Conservation (phyloP, 2,113 vertebrate species). For the Sebastes fasciatus region DNA sequence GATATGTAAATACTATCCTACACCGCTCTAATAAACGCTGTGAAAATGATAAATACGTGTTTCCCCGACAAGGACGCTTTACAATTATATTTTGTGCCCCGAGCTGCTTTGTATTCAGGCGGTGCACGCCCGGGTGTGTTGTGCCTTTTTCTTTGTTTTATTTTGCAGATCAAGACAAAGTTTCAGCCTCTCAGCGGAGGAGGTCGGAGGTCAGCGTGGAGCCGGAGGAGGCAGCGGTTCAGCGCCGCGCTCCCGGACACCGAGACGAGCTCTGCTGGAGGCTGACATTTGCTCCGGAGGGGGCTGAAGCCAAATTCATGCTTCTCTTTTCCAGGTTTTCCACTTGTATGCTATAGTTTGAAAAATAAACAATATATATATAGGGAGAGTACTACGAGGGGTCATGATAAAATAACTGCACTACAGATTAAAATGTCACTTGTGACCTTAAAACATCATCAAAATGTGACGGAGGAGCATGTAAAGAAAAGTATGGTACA, state of each 20-base stretch:
- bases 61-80: slow-evolving; percentile 54
- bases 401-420: not conserved
- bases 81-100: slow-evolving; percentile 18
- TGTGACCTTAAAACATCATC: not conserved
- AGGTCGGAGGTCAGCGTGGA: slow-evolving; percentile 31
- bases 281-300: not conserved
- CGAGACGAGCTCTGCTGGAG: not conserved
- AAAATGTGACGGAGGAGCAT: not conserved
- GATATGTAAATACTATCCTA: slow-evolving; percentile 12
- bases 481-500: not conserved
- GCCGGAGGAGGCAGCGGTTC: not conserved
- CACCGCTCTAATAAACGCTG: slow-evolving; percentile 36
- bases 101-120: slow-evolving; percentile 54
- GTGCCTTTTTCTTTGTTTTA: slow-evolving; percentile 16
- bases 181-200: not conserved
- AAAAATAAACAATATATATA: not conserved
- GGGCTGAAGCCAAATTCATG: not conserved
- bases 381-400: not conserved
- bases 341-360: not conserved
- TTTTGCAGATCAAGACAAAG: slow-evolving; percentile 36
- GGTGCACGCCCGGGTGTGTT: not conserved
- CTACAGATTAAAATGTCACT: not conserved
- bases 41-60: slow-evolving; percentile 60
- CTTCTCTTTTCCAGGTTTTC: not conserved
- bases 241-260: not conserved